Base-by-base conservation (phyloP, 2,888 invertebrate genomes). In the Patella pellucida region DNA sequence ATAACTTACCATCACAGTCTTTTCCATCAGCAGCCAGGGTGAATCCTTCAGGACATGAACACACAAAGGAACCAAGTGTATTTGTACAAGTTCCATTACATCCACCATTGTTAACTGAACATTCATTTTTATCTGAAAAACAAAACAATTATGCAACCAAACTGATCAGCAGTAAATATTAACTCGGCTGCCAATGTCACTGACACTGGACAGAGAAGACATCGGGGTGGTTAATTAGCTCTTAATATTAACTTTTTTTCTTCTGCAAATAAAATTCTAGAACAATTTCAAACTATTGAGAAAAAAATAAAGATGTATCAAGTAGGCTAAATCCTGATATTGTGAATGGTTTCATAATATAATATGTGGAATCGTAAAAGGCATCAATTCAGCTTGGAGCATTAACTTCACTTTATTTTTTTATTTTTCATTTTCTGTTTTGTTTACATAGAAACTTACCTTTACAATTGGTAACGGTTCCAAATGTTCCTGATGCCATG, bases 1-100 rank as follows among this genome's bases (percentile, higher is more conserved):
- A 50, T 23, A 16, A 69, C 71, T 77, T 76, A 85, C 86, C 83
- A 67, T 14, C 19, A 71, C 84, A 85, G 11, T 52, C 75, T 4
- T 19, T 52, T 1, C 68, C 54, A 72, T 81, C 74, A 19, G 74
- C 52, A 12, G 68, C n/a, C 19, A 84, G 74, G 12, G 88, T 68
- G 72, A 79, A 86, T 0, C 86, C 86, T 68, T 75, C 68, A 7
- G 68, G 27, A 76, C 98, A 98, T 78, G 94, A 94, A 87, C 98
- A 98, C 1, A 27, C 62, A 71, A 75, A 85, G 19, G 78, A 74
- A 4, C 85, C 84, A 3, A 41, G 70, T 7, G 78, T 80, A 72
- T 85, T 79, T 3, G n/a, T 62, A 71, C 85, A 85, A 2, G 31
- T 54, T 2, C 69, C 69, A 3, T 72, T n/a, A 74, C 82, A 81